phyloP scores from a whole-genome alignment of 2,113 vertebrate genomes.

The Nesogale talazaci region DNA sequence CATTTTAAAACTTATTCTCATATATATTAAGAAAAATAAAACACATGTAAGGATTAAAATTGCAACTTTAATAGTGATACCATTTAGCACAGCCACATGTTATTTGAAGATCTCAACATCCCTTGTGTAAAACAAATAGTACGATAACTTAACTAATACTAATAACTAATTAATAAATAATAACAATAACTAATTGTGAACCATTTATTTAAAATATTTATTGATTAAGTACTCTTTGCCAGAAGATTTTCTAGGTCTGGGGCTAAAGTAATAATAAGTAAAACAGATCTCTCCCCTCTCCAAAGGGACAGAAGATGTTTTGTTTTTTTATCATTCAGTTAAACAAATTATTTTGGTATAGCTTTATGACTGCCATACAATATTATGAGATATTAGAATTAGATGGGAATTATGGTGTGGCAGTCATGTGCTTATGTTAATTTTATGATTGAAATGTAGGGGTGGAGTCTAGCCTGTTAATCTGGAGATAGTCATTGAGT shows the following conservation, averaged over 20 bases:
- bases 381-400: conserved; percentile 1
- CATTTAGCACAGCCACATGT: not conserved
- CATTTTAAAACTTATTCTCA: too few species aligned
- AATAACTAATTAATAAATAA: too few species aligned
- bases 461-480: too few species aligned
- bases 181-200: too few species aligned
- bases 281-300: not conserved
- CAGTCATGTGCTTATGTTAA: too few species aligned
- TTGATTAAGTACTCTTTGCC: not conserved
- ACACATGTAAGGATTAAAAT: not conserved
- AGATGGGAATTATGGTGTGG: not conserved
- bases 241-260: conserved; percentile 28
- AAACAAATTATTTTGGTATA: not conserved
- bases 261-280: not conserved
- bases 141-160: conserved; percentile 5
- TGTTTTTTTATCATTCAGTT: conserved; percentile 24
- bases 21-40: conserved; percentile 30
- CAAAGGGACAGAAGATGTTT: conserved; percentile 28
- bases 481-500: too few species aligned
- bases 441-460: too few species aligned
- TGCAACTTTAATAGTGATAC: not conserved
- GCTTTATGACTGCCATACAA: not conserved
- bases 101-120: not conserved
- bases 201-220: conserved; percentile 44
- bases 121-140: not conserved